Conservation (phyloP, 2,797 vertebrate genomes). For the Erithacus rubecula region DNA sequence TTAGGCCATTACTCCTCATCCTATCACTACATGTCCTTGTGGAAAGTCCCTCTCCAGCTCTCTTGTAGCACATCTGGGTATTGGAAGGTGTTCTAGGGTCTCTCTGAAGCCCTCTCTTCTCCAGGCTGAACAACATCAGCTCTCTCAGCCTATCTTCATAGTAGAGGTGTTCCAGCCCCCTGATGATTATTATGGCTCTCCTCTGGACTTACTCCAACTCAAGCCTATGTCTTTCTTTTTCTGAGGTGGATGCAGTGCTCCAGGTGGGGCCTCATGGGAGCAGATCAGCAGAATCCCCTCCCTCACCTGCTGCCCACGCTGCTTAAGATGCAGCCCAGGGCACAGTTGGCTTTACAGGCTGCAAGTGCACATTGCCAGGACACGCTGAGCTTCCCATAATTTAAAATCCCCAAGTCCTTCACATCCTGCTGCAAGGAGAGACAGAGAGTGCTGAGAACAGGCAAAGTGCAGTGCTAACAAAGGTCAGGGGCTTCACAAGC, state of each 20-base stretch:
- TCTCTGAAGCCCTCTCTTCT: neutral
- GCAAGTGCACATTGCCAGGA: neutral
- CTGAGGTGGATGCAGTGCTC: neutral
- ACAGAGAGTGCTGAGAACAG: neutral
- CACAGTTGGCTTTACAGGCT: neutral
- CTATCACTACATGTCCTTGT: neutral
- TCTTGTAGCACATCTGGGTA: neutral
- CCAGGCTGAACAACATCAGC: neutral
- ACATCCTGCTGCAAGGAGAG: neutral
- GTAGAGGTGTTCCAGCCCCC: neutral
- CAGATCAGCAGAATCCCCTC: neutral
- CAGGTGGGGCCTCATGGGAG: neutral
- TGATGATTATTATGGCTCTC: neutral
- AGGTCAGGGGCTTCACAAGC: neutral
- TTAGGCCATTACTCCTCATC: neutral
- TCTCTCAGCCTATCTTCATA: neutral
- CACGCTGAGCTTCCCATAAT: fast-evolving
- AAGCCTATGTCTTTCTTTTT: neutral
- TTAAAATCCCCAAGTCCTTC: neutral
- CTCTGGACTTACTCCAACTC: neutral
- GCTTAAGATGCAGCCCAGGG: neutral
- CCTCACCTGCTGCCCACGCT: fast-evolving
- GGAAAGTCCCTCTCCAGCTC: neutral
- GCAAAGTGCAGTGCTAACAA: neutral
- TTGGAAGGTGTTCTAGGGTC: neutral